phyloP scores from a whole-genome alignment of 2,888 invertebrate species.

The Drosophila borborema region DNA sequence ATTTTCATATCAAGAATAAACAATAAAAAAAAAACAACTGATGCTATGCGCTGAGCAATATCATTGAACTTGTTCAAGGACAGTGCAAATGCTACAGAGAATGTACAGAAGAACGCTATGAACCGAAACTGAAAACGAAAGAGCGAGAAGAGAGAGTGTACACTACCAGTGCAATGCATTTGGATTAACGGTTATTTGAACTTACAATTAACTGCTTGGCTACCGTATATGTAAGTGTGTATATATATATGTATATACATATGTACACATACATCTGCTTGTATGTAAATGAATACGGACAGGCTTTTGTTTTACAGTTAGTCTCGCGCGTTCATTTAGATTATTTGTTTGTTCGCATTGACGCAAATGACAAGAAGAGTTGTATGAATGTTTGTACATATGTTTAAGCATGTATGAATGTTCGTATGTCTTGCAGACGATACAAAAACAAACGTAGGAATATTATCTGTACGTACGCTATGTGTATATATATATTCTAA shows the following conservation, averaged over 20 bases:
- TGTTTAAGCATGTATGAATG: neutral
- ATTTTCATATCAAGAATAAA: conserved; percentile 49
- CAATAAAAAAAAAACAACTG: conserved; percentile 13
- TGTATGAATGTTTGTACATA: conserved; percentile 15
- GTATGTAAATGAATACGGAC: neutral
- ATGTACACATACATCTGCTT: neutral
- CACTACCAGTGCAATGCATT: conserved; percentile 3
- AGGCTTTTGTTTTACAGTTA: conserved; percentile 10
- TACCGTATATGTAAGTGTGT: neutral
- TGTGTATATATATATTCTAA: neutral
- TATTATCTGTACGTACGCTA: conserved; percentile 13
- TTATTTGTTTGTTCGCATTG: conserved; percentile 38
- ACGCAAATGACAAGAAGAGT: conserved; percentile 37
- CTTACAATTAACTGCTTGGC: conserved; percentile 18
- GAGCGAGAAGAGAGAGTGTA: conserved; percentile 6
- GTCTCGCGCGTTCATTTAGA: conserved; percentile 11
- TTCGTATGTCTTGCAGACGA: conserved; percentile 19
- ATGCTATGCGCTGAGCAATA: conserved; percentile 39
- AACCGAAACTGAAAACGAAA: conserved; percentile 31
- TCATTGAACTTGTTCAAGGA: conserved; percentile 77
- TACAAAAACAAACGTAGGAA: conserved; percentile 31
- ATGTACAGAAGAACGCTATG: neutral
- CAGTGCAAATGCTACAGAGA: conserved; percentile 34
- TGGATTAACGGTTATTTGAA: conserved; percentile 21
- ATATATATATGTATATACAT: neutral